Percentiles rank a stretch among this genome's conserved stretches.
These are phyloP conservation scores for Nomada hirtipes DNA, from an alignment of 2,888 invertebrate genomes.

Conservation along the genomic window DNA sequence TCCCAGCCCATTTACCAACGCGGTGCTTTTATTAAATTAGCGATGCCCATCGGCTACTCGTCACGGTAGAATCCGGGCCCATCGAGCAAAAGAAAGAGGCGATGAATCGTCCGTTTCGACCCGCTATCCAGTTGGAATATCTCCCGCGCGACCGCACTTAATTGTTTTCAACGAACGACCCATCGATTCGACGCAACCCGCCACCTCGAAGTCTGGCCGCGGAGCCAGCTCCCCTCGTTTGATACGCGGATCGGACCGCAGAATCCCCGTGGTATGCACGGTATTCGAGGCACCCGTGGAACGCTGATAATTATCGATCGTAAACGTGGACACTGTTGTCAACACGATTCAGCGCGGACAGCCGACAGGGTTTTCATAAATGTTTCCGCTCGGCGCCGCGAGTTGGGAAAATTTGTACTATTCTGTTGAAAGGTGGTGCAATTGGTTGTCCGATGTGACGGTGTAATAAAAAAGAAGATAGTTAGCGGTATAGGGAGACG, in stretches of 20 bases:
- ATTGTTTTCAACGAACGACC: conserved; percentile 57
- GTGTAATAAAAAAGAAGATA: no score
- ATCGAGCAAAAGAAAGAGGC: conserved; percentile 50
- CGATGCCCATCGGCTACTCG: conserved; percentile 61
- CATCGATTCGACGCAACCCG: conserved; percentile 48
- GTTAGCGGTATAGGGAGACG: no score
- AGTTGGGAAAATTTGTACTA: no score
- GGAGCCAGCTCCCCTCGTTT: conserved; percentile 3
- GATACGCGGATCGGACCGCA: conserved; percentile 35
- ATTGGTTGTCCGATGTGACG: no score
- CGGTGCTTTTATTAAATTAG: conserved; percentile 70
- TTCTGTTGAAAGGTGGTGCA: neutral
- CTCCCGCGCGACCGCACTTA: conserved; percentile 50
- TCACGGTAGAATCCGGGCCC: conserved; percentile 39
- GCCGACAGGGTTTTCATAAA: conserved; percentile 25
- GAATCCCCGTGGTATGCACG: conserved; percentile 33
- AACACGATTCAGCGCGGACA: conserved; percentile 37
- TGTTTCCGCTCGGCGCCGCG: conserved; percentile 7
- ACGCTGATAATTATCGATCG: conserved; percentile 53
- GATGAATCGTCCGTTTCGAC: conserved; percentile 58
- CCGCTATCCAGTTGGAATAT: conserved; percentile 43
- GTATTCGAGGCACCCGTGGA: conserved; percentile 40
- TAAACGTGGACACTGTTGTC: conserved; percentile 48
- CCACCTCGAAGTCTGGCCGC: neutral
- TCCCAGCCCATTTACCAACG: conserved; percentile 5